These are phyloP conservation scores for Parazoanthus darwini DNA, from an alignment of 92 coral and sea anemone species.

Conservation along the genomic window DNA sequence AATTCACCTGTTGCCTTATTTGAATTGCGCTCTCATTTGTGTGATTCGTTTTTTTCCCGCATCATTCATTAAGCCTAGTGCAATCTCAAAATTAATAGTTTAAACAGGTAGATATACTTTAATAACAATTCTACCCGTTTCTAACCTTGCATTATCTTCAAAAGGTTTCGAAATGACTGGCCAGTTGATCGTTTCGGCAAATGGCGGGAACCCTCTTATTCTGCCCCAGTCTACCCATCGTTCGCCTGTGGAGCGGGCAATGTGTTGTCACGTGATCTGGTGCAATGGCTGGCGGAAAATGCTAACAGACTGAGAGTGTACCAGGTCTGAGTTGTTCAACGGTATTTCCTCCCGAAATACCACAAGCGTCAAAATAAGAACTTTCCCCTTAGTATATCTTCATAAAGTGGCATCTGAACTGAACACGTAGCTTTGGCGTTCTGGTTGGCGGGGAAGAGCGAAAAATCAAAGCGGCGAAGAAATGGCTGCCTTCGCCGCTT, in stretches of 20 bases:
- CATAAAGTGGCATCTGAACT: not conserved
- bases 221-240: conserved; percentile 83
- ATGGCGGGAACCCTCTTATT: conserved; percentile 94
- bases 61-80: not conserved
- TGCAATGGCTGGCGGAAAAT: conserved; percentile 92
- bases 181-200: conserved; percentile 90
- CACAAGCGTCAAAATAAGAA: not conserved
- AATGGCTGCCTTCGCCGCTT: too few relatives aligned
- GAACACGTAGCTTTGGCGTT: not conserved
- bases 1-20: not conserved
- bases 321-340: conserved; percentile 62
- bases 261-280: conserved; percentile 92
- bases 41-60: not conserved
- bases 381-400: not conserved
- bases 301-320: conserved; percentile 69
- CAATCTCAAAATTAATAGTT: not conserved
- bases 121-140: not conserved
- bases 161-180: conserved; percentile 92
- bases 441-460: too few relatives aligned
- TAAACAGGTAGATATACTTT: too few relatives aligned
- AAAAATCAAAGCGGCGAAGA: too few relatives aligned
- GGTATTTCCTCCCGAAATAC: not conserved
- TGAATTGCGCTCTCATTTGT: not conserved
- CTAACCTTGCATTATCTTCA: not conserved
- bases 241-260: conserved; percentile 99